Evolutionary conservation across 2,888 invertebrate species (phyloP).

Genomic region (Macrophya alboannulata): DNA sequence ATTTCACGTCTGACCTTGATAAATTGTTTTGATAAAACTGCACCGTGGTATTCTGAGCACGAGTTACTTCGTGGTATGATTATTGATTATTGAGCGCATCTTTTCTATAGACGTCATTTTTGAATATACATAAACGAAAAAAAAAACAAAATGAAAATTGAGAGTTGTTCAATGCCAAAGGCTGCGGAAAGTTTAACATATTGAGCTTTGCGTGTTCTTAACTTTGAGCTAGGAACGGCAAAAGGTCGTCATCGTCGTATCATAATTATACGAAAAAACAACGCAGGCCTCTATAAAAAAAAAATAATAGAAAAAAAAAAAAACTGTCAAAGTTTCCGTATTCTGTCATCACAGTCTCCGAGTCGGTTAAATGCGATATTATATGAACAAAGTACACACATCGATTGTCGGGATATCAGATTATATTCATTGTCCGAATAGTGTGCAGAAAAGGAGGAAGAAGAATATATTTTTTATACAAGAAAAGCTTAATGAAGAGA

Average conservation of each 20-base stretch:
- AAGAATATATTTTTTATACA: background rate
- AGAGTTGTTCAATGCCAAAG: slow-evolving; percentile 16
- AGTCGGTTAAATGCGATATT: slow-evolving; percentile 43
- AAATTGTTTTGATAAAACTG: slow-evolving; percentile 14
- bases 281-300: background rate
- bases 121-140: background rate
- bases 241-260: slow-evolving; percentile 20
- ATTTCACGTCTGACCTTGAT: background rate
- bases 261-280: slow-evolving; percentile 20
- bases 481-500: background rate
- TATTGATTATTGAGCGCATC: slow-evolving; percentile 43
- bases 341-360: slow-evolving; percentile 55
- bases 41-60: slow-evolving; percentile 8
- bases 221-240: slow-evolving; percentile 14
- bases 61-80: slow-evolving; percentile 25
- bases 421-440: background rate
- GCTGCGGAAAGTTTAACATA: background rate
- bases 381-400: slow-evolving; percentile 22
- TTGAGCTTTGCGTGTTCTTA: slow-evolving; percentile 38
- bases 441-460: background rate
- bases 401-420: background rate
- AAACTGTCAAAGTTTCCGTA: slow-evolving; percentile 37
- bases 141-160: background rate
- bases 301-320: too few relatives aligned
- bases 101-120: background rate